phyloP scores from a whole-genome alignment of 2,888 invertebrate species.

The Oeneis ivallda region DNA sequence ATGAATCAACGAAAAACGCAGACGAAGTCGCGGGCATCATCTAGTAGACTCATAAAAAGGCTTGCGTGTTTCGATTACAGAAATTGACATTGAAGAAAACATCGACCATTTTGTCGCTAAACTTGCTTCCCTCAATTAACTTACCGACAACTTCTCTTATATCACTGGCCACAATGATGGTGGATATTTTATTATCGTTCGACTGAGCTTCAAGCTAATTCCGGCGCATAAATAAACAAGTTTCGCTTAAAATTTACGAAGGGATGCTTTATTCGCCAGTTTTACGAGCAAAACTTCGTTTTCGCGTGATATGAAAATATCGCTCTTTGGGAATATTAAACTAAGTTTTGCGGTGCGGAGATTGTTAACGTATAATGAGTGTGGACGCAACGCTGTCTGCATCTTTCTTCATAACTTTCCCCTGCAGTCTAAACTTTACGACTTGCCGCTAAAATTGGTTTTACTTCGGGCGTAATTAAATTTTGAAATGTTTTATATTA shows the following conservation, averaged over 20 bases:
- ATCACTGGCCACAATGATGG: too few relatives aligned
- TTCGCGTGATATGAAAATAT: slow-evolving; percentile 5
- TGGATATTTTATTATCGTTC: background rate
- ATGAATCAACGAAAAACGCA: too few relatives aligned
- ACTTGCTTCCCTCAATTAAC: too few relatives aligned
- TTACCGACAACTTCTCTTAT: too few relatives aligned
- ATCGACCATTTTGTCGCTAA: too few relatives aligned
- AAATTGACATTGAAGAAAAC: too few relatives aligned
- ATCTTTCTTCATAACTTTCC: background rate
- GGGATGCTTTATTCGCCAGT: background rate
- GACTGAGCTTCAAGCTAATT: background rate
- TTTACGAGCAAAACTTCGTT: background rate
- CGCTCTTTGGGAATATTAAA: background rate
- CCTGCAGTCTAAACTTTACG: background rate
- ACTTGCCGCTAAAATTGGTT: background rate
- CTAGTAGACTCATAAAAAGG: too few relatives aligned
- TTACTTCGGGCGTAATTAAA: background rate
- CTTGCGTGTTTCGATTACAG: too few relatives aligned
- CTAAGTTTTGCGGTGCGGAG: background rate
- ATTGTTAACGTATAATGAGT: background rate
- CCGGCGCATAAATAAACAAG: background rate
- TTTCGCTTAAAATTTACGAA: background rate
- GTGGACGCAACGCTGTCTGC: background rate
- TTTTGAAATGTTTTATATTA: slow-evolving; percentile 4
- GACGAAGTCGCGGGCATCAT: too few relatives aligned